phyloP scores from a whole-genome alignment of 2,113 vertebrate species.

The Catharus bicknelli region DNA sequence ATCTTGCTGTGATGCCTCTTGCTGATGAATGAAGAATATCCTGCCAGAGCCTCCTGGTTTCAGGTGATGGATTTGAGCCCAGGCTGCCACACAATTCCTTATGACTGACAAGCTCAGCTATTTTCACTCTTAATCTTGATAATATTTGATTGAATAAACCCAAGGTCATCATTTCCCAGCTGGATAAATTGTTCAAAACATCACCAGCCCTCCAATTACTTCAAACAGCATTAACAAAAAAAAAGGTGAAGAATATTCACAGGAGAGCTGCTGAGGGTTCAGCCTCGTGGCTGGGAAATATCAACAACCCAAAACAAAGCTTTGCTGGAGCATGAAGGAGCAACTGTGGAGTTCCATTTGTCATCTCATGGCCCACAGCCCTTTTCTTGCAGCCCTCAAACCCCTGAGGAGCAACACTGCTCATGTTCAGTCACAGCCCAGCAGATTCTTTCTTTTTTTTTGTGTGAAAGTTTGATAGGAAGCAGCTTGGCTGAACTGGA shows the following conservation, averaged over 20 bases:
- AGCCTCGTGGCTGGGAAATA: background rate
- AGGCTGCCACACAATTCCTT: constrained; percentile 16
- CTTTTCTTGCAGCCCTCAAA: background rate
- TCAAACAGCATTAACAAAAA: background rate
- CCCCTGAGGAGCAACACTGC: background rate
- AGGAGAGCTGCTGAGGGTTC: background rate
- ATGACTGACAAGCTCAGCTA: constrained; percentile 33
- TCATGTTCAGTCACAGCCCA: background rate
- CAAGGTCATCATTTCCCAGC: constrained; percentile 36
- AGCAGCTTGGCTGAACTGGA: background rate
- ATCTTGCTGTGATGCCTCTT: constrained; percentile 19
- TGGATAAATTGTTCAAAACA: background rate
- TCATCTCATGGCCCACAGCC: background rate
- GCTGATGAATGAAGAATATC: constrained; percentile 36
- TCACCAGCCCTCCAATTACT: background rate
- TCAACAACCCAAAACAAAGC: background rate
- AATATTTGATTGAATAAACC: constrained; percentile 35
- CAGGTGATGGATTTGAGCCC: constrained; percentile 47
- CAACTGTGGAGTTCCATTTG: background rate
- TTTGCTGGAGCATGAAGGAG: background rate
- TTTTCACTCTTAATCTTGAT: constrained; percentile 41
- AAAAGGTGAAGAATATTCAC: background rate
- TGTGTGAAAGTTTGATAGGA: background rate
- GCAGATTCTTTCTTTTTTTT: background rate
- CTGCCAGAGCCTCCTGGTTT: constrained; percentile 20